A percentile compares a stretch with the other conserved stretches of the same genome.
phyloP scores from a whole-genome alignment of 1,140 invertebrate species.

The Penaeus japonicus region DNA sequence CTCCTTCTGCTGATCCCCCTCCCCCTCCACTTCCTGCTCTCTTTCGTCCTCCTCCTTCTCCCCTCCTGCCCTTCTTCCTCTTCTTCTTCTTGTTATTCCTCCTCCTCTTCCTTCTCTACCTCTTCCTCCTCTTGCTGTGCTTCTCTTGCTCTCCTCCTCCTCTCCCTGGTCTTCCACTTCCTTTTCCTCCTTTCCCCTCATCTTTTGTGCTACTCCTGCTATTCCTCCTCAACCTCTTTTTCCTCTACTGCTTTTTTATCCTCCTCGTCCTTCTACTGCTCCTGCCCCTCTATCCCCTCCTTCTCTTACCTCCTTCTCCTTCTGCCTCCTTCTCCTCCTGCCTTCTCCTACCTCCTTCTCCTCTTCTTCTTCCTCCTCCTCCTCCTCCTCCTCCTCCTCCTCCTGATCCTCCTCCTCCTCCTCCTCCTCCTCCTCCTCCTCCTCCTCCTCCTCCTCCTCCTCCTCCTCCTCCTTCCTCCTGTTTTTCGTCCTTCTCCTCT shows the following conservation, averaged over 20 bases:
- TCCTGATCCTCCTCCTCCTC: not conserved
- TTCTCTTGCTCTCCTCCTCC: not conserved
- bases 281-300: not conserved
- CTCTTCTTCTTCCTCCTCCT: not conserved
- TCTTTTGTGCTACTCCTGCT: not conserved
- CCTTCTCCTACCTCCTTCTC: not conserved
- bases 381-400: not conserved
- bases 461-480: not conserved
- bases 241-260: not conserved
- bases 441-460: not conserved
- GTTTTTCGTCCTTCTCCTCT: not conserved
- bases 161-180: not conserved
- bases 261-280: not conserved
- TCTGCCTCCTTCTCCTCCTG: not conserved
- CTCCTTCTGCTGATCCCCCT: not conserved
- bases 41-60: not conserved
- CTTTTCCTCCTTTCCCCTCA: not conserved
- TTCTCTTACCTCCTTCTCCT: not conserved
- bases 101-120: not conserved
- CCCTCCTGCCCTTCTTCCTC: not conserved
- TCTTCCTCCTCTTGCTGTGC: not conserved
- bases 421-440: not conserved
- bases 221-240: not conserved
- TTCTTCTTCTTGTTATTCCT: not conserved
- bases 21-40: not conserved